A percentile compares a stretch with the other conserved stretches of the same genome.
These are phyloP conservation scores for Drosophila nebulosa DNA, from an alignment of 1,140 invertebrate species.

Conservation along the genomic window DNA sequence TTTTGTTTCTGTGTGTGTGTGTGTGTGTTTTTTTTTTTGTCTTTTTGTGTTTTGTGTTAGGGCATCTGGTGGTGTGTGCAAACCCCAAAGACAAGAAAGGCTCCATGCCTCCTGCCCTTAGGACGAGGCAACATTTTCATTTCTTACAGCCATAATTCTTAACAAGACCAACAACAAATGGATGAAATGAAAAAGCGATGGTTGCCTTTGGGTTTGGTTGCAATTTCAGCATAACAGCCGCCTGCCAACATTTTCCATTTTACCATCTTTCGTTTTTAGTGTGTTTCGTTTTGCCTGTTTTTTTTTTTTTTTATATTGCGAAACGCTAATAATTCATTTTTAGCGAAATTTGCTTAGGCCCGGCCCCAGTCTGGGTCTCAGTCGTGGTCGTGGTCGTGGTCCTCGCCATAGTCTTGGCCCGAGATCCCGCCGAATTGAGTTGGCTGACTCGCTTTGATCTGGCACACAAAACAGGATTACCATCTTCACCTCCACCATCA, in stretches of 20 bases:
- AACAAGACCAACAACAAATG: constrained; percentile 28
- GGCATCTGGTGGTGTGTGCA: constrained; percentile 35
- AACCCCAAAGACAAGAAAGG: constrained; percentile 18
- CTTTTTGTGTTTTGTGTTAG: constrained; percentile 1
- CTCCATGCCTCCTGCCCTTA: not conserved
- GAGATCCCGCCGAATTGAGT: not conserved
- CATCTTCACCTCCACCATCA: constrained; percentile 26
- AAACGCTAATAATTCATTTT: constrained; percentile 76
- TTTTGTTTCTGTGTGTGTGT: constrained; percentile 15
- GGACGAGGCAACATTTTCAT: constrained; percentile 54
- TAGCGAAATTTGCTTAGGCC: constrained; percentile 66
- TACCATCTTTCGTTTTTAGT: constrained; percentile 20
- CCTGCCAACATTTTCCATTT: constrained; percentile 53
- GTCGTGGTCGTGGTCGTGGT: constrained; percentile 25
- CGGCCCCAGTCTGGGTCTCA: constrained; percentile 4
- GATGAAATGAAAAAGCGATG: constrained; percentile 11
- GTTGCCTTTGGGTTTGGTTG: constrained; percentile 28
- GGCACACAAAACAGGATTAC: constrained; percentile 53
- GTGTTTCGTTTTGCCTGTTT: no score
- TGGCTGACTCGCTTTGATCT: constrained; percentile 31
- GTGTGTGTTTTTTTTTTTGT: not conserved
- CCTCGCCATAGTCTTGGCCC: not conserved
- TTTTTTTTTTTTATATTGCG: constrained; percentile 47
- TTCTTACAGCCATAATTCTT: constrained; percentile 67
- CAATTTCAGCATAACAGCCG: constrained; percentile 61